Evolutionary conservation across 2,113 vertebrate species (phyloP).

Genomic region (Lepisosteus oculatus): DNA sequence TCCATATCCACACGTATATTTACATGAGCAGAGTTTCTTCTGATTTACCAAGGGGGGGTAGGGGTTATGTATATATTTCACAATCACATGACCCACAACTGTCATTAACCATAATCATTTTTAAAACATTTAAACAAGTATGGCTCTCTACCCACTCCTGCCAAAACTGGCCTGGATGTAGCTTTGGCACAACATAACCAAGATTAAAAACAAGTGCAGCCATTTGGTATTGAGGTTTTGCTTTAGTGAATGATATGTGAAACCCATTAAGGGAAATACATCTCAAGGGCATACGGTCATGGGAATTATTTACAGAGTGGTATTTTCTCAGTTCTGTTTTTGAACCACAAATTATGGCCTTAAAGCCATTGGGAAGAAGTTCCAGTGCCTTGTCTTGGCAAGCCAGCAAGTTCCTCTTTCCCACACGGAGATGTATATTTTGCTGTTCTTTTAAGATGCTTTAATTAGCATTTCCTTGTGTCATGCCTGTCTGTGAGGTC

Average conservation of each 20-base stretch:
- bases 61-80: too few species aligned
- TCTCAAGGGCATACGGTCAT: background rate
- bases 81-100: too few species aligned
- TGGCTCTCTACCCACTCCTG: too few species aligned
- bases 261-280: background rate
- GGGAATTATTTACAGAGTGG: slow-evolving; percentile 20
- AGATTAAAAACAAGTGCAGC: background rate
- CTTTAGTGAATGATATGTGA: background rate
- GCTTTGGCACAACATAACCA: too few species aligned
- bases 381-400: background rate
- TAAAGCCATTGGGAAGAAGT: background rate
- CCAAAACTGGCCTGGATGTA: too few species aligned
- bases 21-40: too few species aligned
- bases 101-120: too few species aligned
- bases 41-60: too few species aligned
- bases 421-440: slow-evolving; percentile 16
- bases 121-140: too few species aligned
- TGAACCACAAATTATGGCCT: slow-evolving; percentile 32
- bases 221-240: background rate
- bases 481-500: slow-evolving; percentile 15
- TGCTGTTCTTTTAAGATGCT: slow-evolving; percentile 8
- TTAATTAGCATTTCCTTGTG: slow-evolving; percentile 17
- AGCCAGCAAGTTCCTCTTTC: slow-evolving; percentile 17
- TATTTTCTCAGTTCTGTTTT: slow-evolving; percentile 23
- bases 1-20: too few species aligned